Conservation (phyloP, 1,140 invertebrate genomes). For the Drosophila kurseongensis region DNA sequence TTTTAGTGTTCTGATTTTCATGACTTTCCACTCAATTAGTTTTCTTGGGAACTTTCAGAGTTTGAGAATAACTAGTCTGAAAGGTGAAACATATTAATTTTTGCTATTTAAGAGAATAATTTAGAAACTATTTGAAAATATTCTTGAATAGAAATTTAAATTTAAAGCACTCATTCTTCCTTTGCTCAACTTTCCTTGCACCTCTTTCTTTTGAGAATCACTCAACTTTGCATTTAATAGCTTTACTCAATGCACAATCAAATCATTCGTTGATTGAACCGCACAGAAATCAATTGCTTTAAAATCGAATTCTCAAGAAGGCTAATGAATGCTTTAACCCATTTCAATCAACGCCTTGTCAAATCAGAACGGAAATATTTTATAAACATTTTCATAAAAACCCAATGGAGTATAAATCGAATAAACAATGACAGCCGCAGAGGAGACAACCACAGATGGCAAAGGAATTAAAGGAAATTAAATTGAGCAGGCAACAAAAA, state of each 20-base stretch:
- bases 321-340: constrained; percentile 68
- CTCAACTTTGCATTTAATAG: constrained; percentile 16
- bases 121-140: too few relatives aligned
- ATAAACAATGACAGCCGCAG: constrained; percentile 27
- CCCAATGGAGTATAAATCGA: constrained; percentile 14
- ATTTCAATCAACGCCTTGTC: constrained; percentile 72
- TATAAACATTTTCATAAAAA: constrained; percentile 70
- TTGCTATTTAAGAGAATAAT: too few relatives aligned
- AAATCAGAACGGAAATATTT: constrained; percentile 78
- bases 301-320: constrained; percentile 37
- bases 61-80: too few relatives aligned
- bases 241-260: constrained; percentile 14
- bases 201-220: background rate
- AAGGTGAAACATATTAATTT: too few relatives aligned
- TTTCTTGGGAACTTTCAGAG: background rate
- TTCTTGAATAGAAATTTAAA: too few relatives aligned
- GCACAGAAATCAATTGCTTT: constrained; percentile 48
- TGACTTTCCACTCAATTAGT: too few relatives aligned
- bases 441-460: constrained; percentile 31
- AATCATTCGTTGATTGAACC: constrained; percentile 59
- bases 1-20: constrained; percentile 12
- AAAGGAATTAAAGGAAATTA: constrained; percentile 73
- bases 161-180: too few relatives aligned
- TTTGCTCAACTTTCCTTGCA: background rate
- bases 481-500: constrained; percentile 60